Evolutionary conservation across 2,888 invertebrate species (phyloP).

Genomic region (Heliconius cydno): DNA sequence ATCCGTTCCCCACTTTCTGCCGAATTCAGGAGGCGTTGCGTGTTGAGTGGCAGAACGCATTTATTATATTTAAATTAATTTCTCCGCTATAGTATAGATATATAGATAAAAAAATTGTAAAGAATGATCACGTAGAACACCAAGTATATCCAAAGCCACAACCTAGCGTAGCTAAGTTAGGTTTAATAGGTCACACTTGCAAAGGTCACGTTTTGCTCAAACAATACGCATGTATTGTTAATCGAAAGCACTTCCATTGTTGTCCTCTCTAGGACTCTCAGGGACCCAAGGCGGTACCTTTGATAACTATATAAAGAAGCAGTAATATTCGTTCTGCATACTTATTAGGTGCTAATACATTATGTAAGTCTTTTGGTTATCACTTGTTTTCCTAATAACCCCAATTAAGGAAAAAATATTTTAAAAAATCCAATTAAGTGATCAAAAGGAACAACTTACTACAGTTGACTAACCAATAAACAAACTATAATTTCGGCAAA

Average conservation of each 20-base stretch:
- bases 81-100: no score
- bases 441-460: no score
- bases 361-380: neutral
- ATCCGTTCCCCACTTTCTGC: no score
- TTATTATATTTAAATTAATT: no score
- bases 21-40: no score
- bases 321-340: constrained; percentile 4
- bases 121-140: neutral
- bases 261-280: constrained; percentile 1
- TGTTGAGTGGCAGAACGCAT: no score
- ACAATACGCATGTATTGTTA: constrained; percentile 10
- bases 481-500: no score
- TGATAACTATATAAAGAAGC: constrained; percentile 5
- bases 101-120: neutral
- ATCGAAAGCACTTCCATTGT: neutral
- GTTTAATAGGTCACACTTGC: constrained; percentile 8
- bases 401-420: neutral
- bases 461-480: no score
- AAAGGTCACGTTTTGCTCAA: neutral
- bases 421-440: neutral
- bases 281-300: constrained; percentile 1
- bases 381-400: neutral
- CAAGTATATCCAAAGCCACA: neutral
- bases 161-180: neutral
- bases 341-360: neutral